These are phyloP conservation scores for Podarcis muralis DNA, from an alignment of 2,113 vertebrate genomes.

Conservation along the genomic window DNA sequence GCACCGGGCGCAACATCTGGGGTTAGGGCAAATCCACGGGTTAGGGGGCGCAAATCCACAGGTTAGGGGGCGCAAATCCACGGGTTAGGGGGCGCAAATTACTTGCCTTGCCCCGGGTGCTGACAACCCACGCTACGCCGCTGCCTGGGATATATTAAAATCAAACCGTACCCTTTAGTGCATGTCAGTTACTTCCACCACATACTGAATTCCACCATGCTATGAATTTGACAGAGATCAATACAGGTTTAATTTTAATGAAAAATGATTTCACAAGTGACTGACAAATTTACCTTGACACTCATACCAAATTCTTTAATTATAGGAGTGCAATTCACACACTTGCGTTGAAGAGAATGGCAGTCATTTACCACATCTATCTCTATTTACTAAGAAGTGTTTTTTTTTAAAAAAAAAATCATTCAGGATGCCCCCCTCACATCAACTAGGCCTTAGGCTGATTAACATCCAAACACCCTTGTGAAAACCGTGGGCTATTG, in stretches of 20 bases:
- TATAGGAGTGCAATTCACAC: slow-evolving; percentile 56
- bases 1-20: no score
- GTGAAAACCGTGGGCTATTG: slow-evolving; percentile 21
- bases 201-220: slow-evolving; percentile 52
- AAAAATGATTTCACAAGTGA: slow-evolving; percentile 69
- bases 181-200: slow-evolving; percentile 45
- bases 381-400: slow-evolving; percentile 55
- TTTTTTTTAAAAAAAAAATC: no score
- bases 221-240: slow-evolving; percentile 65
- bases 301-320: slow-evolving; percentile 58
- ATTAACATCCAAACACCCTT: slow-evolving; percentile 15
- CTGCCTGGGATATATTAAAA: slow-evolving; percentile 46
- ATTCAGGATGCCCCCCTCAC: slow-evolving; percentile 21
- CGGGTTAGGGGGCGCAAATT: no score
- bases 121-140: no score
- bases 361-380: slow-evolving; percentile 58
- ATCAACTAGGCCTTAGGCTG: background rate
- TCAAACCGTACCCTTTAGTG: slow-evolving; percentile 48
- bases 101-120: no score
- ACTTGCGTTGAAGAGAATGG: slow-evolving; percentile 57
- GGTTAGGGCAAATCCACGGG: no score
- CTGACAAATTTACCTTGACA: slow-evolving; percentile 67
- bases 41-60: no score
- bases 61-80: no score
- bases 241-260: slow-evolving; percentile 61